Percentiles rank a stretch among this genome's conserved stretches.
Conservation (phyloP, 1,140 invertebrate species). For the Drosophila oshimai region DNA sequence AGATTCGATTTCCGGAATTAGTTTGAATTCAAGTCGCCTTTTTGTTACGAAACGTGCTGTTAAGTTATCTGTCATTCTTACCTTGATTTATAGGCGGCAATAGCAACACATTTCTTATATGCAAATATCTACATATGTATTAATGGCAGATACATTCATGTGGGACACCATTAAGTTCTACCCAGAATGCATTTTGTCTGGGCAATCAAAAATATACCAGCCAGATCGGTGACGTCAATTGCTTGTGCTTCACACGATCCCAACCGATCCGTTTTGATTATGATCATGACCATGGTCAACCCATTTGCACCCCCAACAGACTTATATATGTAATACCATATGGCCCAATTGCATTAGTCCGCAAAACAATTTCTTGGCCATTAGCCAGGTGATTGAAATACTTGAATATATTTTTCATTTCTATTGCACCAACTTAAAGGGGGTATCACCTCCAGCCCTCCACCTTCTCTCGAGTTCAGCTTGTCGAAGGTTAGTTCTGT, state of each 20-base stretch:
- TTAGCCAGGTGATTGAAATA: conserved; percentile 37
- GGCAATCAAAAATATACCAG: background rate
- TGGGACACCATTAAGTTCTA: background rate
- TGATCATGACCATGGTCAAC: conserved; percentile 61
- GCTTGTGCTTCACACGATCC: background rate
- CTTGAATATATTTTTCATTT: no score
- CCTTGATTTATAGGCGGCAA: conserved; percentile 25
- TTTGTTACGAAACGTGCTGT: conserved; percentile 19
- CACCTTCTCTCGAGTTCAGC: background rate
- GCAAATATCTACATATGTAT: background rate
- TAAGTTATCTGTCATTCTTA: background rate
- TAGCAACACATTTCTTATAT: conserved; percentile 1
- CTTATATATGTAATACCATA: conserved; percentile 1
- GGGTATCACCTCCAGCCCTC: conserved; percentile 9
- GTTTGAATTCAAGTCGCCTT: background rate
- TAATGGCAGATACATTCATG: no score
- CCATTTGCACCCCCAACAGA: conserved; percentile 29
- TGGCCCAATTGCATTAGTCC: conserved; percentile 10
- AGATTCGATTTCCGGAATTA: background rate
- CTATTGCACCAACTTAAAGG: background rate
- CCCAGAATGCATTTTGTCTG: background rate
- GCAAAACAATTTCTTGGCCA: conserved; percentile 40
- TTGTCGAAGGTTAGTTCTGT: conserved; percentile 71
- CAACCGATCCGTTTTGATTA: conserved; percentile 6
- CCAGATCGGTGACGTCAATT: conserved; percentile 12